These are phyloP conservation scores for Anticlea derivata DNA, from an alignment of 2,888 invertebrate genomes.

Conservation along the genomic window DNA sequence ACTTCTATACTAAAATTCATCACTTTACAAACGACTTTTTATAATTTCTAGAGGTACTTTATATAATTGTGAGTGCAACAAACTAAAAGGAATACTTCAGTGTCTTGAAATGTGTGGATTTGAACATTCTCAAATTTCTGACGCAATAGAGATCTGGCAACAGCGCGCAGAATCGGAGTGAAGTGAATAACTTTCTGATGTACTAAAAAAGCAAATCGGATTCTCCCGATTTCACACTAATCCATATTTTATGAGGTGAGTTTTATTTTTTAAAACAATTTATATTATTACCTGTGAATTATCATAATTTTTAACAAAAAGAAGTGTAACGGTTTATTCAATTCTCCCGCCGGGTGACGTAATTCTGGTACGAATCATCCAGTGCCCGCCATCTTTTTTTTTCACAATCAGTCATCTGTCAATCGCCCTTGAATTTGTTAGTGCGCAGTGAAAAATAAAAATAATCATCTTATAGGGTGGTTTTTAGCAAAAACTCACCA, in stretches of 20 bases:
- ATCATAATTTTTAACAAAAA: constrained; percentile 28
- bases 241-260: constrained; percentile 70
- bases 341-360: constrained; percentile 78
- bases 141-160: constrained; percentile 81
- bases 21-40: constrained; percentile 13
- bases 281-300: not conserved
- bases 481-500: constrained; percentile 59
- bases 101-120: constrained; percentile 73
- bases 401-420: constrained; percentile 72
- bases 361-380: constrained; percentile 57
- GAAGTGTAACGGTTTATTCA: constrained; percentile 59
- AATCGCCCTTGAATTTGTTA: constrained; percentile 58
- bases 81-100: constrained; percentile 63
- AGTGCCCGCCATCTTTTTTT: too few relatives aligned
- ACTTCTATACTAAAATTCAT: constrained; percentile 44
- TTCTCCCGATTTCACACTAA: constrained; percentile 51
- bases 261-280: constrained; percentile 27
- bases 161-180: constrained; percentile 72
- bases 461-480: constrained; percentile 57
- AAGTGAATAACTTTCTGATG: constrained; percentile 70
- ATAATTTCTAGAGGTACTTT: constrained; percentile 32
- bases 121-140: constrained; percentile 74
- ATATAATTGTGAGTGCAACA: constrained; percentile 39
- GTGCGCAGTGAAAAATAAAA: constrained; percentile 62
- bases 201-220: constrained; percentile 60